phyloP scores from a whole-genome alignment of 2,797 vertebrate genomes.

The Epinephelus coioides region DNA sequence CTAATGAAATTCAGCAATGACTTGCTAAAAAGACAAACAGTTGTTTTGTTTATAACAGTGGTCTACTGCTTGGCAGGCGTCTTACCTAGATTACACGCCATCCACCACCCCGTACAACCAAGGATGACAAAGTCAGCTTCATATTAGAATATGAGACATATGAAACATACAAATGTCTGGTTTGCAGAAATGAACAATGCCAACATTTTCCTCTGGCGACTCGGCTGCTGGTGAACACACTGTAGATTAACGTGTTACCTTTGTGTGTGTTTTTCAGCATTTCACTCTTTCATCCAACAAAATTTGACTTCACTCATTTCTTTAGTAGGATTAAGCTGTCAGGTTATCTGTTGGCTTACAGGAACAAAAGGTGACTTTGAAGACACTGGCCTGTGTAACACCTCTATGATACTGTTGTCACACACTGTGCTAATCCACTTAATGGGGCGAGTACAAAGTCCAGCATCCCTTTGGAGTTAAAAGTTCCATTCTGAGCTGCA shows the following conservation, averaged over 20 bases:
- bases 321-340: conserved; percentile 54
- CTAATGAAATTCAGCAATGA: too few species aligned
- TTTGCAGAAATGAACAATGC: too few species aligned
- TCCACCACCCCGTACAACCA: too few species aligned
- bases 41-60: too few species aligned
- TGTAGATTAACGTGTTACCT: not conserved
- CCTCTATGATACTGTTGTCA: conserved; percentile 61
- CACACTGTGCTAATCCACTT: conserved; percentile 61
- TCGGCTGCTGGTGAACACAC: not conserved
- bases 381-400: conserved; percentile 46
- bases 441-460: conserved; percentile 43
- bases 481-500: conserved; percentile 33
- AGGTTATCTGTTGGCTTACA: conserved; percentile 18
- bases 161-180: too few species aligned
- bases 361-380: conserved; percentile 58
- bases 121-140: too few species aligned
- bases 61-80: too few species aligned
- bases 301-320: not conserved
- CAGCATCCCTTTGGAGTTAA: conserved; percentile 39
- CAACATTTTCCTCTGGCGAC: too few species aligned
- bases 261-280: not conserved
- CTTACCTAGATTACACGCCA: too few species aligned
- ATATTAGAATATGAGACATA: too few species aligned
- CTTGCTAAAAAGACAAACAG: too few species aligned
- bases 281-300: conserved; percentile 30